Conservation (phyloP, 2,797 vertebrate genomes). For the Numenius phaeopus region DNA sequence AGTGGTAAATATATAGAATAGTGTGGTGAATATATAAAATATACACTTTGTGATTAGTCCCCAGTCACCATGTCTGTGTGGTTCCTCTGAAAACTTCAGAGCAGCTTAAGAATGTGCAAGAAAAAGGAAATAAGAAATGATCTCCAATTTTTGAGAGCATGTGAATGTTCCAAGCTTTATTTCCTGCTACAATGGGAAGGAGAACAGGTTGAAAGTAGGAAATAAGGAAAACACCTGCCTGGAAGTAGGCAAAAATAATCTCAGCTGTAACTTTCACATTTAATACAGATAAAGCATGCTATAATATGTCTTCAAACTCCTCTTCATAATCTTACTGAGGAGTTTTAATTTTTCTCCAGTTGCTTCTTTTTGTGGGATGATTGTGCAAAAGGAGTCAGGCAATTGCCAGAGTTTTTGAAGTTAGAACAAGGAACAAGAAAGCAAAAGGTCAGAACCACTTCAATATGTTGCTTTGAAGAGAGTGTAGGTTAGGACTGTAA, state of each 20-base stretch:
- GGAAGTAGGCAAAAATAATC: not conserved
- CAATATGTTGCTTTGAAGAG: not conserved
- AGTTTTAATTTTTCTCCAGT: not conserved
- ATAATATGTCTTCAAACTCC: not conserved
- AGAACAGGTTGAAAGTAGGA: not conserved
- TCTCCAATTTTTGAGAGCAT: not conserved
- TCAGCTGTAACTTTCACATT: not conserved
- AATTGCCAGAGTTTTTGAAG: not conserved
- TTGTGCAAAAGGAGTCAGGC: not conserved
- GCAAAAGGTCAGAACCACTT: not conserved
- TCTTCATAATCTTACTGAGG: not conserved
- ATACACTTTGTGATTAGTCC: not conserved
- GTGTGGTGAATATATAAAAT: not conserved
- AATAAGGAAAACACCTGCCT: not conserved
- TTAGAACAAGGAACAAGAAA: not conserved
- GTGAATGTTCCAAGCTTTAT: not conserved
- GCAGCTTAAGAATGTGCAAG: not conserved
- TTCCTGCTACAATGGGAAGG: not conserved
- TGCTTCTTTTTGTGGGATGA: not conserved
- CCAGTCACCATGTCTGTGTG: not conserved
- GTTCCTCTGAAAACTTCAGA: not conserved
- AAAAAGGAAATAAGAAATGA: not conserved
- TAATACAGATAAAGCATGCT: not conserved
- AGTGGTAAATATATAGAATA: not conserved
- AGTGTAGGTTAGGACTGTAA: not conserved